These are phyloP conservation scores for Tinamus major DNA, from an alignment of 2,797 vertebrate genomes.

Conservation along the genomic window DNA sequence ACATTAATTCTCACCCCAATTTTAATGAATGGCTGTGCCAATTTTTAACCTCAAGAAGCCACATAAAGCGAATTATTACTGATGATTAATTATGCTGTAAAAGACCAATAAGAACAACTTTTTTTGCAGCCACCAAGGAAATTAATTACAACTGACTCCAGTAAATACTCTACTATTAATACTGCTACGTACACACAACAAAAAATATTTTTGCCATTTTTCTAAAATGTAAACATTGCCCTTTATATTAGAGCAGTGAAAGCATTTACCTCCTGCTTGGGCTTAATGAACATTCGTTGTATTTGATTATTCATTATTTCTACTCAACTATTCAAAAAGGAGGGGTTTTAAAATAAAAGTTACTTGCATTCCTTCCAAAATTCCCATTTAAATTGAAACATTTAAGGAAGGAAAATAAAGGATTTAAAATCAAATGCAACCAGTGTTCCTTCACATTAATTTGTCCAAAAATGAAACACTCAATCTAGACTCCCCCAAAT, in stretches of 20 bases:
- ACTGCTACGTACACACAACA: not conserved
- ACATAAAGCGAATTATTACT: slow-evolving; percentile 38
- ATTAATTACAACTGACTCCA: slow-evolving; percentile 54
- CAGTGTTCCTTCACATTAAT: not conserved
- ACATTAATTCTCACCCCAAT: slow-evolving; percentile 54
- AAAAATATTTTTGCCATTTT: not conserved
- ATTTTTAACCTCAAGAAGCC: slow-evolving; percentile 58
- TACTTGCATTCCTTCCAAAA: not conserved
- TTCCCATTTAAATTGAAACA: not conserved
- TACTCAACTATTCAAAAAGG: slow-evolving; percentile 3
- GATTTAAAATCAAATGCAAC: not conserved
- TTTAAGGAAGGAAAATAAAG: not conserved
- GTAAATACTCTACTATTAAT: slow-evolving; percentile 39
- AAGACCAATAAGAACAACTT: slow-evolving; percentile 44
- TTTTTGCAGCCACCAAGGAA: slow-evolving; percentile 27
- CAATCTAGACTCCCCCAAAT: not conserved
- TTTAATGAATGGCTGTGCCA: slow-evolving; percentile 58
- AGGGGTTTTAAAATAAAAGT: slow-evolving; percentile 21
- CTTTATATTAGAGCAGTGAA: not conserved
- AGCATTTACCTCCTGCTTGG: not conserved
- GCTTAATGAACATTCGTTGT: not conserved
- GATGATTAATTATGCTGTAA: slow-evolving; percentile 60
- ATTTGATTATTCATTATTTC: slow-evolving; percentile 12
- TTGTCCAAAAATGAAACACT: not conserved
- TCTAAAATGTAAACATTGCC: not conserved